Conservation (phyloP, 2,113 vertebrate genomes). For the Scalopus aquaticus region DNA sequence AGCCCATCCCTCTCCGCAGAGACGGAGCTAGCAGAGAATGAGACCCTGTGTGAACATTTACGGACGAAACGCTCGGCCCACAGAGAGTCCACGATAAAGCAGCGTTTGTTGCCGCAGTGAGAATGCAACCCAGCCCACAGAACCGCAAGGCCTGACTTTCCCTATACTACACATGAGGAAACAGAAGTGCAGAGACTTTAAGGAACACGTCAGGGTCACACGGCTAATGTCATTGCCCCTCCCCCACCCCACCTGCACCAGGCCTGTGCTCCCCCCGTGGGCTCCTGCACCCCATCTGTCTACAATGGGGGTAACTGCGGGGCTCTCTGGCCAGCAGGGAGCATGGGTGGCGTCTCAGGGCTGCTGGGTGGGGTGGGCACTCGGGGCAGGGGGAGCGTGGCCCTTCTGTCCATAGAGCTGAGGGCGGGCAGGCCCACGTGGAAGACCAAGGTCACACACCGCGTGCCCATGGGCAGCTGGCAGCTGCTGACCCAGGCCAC, state of each 20-base stretch:
- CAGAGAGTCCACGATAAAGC: neutral
- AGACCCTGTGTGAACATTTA: neutral
- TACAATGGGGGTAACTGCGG: accelerated
- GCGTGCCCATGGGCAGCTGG: neutral
- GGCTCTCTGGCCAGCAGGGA: no score
- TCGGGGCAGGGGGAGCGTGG: no score
- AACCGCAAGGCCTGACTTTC: no score
- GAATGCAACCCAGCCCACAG: accelerated
- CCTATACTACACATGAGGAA: neutral
- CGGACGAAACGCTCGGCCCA: neutral
- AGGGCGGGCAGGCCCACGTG: neutral
- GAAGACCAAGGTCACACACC: neutral
- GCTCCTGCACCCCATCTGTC: neutral
- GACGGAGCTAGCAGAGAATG: no score
- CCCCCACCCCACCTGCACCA: neutral
- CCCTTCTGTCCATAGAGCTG: neutral
- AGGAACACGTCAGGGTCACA: neutral
- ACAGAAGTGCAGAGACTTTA: neutral
- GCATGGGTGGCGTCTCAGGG: neutral
- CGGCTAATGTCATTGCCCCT: no score
- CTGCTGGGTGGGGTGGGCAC: accelerated
- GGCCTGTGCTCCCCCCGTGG: neutral
- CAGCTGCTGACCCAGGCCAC: neutral
- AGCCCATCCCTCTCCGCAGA: neutral
- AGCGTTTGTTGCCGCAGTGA: no score